Base-by-base conservation (phyloP, 2,888 invertebrate genomes). In the Xestoiulus laeticollis region DNA sequence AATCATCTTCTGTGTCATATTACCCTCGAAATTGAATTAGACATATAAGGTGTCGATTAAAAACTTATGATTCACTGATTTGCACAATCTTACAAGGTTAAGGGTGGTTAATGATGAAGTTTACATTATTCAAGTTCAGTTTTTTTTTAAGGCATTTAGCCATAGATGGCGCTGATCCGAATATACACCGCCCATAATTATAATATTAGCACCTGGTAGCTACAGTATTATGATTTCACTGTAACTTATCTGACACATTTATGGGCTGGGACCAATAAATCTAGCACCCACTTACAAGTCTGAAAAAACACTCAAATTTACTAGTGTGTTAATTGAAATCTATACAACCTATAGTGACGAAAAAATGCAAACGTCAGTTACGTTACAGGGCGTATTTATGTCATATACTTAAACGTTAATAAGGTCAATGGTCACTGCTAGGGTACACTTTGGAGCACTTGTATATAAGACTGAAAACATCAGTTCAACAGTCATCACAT, bases 1-100 rank as follows among this genome's bases (percentile, higher is more conserved):
- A 38, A 38, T 59, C 6, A n/a, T 59, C n/a, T n/a, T n/a, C 16
- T n/a, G 59, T n/a, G 59, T 59, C 19, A 16, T 53, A n/a, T 6
- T n/a, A 48, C n/a, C 53, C 5, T n/a, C n/a, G 19, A n/a, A 19
- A n/a, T 16, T 68, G 22, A 26, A 26, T 26, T 6, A 22, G 68
- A 68, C 68, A 68, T 26, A 68, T 68, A 68, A 68, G 68, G 68
- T 26, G 68, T 68, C 68, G 26, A 68, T 68, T 68, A 68, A 68
- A 4, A 12, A 68, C 22, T 12, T 19, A 68, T 68, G 68, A 68
- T 4, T 68, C 68, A 68, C 68, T 26, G 68, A 68, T 68, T 68
- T 68, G 10, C 6, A 68, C 68, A 68, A 12, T 26, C 68, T 22
- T 22, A 8, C 68, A 68, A 68, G 68, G 68, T 68, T 68, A 68